phyloP scores from a whole-genome alignment of 2,888 invertebrate species.

The Lasioglossum zephyrum region DNA sequence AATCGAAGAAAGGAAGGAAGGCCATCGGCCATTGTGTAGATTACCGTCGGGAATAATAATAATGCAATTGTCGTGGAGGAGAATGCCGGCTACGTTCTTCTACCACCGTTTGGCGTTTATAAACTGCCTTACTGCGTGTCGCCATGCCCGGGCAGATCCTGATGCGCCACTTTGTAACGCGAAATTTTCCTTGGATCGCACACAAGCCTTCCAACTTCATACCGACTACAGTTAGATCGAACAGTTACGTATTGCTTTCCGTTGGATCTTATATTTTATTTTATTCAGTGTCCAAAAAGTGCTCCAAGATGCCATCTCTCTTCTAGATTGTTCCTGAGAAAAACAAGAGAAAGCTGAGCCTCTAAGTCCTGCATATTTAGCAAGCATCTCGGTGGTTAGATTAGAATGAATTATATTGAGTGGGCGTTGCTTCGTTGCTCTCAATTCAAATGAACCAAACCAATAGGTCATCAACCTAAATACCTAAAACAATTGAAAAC shows the following conservation, averaged over 20 bases:
- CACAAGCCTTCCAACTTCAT: too few relatives aligned
- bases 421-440: neutral
- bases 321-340: neutral
- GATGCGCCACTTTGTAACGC: neutral
- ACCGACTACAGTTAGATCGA: too few relatives aligned
- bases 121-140: neutral
- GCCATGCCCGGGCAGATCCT: neutral
- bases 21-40: constrained; percentile 61
- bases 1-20: constrained; percentile 69
- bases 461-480: neutral
- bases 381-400: neutral
- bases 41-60: constrained; percentile 63
- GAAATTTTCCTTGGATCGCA: neutral
- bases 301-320: neutral
- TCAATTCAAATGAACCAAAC: neutral
- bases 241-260: too few relatives aligned
- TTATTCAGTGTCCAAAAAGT: neutral
- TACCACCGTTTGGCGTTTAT: neutral
- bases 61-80: constrained; percentile 67
- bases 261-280: too few relatives aligned
- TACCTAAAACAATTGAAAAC: neutral
- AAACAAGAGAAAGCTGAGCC: neutral
- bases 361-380: neutral
- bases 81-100: constrained; percentile 58
- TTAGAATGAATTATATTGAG: neutral